Evolutionary conservation across 2,888 invertebrate genomes (phyloP), one percentile per base, ranked within the genome.

Genomic region (Serripes groenlandicus): DNA sequence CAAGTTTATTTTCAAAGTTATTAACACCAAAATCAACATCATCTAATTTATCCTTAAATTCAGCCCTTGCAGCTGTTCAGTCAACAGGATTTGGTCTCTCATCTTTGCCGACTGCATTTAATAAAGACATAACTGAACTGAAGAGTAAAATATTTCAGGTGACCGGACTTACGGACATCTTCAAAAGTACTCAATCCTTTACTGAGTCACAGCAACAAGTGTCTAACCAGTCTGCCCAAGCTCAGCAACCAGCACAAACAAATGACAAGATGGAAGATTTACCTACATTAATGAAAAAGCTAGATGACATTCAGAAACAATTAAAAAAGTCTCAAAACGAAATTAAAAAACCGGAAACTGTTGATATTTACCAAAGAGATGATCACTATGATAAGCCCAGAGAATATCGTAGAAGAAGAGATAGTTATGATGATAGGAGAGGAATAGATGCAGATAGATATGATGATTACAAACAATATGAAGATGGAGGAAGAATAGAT

Each of bases 141-240:
- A 66, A 66, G 23, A 66, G 21, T 26, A 66, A 66, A 42, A 66
- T 66, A 37, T 66, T 66, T 37, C 42, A 66, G 35, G 66, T 66
- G 11, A 66, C 66, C 26, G 66, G 66, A 1, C 42, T 66, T 37
- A 35, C 3, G 28, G 42, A 35, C 28, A 66, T 66, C 23, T n/a
- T 66, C 15, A 23, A 66, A 9, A 66, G n/a, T 42, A 26, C 34
- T 18, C 18, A 64, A 34, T 26, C 35, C 9, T n/a, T 9, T 23
- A 28, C 23, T 23, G 23, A 2, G 11, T 1, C 21, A 42, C 7
- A 23, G 1, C 66, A 66, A 18, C 23, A 34, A 42, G n/a, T n/a
- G n/a, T n/a, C n/a, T n/a, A n/a, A n/a, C n/a, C n/a, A n/a, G n/a
- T n/a, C n/a, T n/a, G 1, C 28, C 11, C 23, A 26, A 3, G 18